Evolutionary conservation across 2,888 invertebrate species (phyloP).

Genomic region (Byasa hedistus): DNA sequence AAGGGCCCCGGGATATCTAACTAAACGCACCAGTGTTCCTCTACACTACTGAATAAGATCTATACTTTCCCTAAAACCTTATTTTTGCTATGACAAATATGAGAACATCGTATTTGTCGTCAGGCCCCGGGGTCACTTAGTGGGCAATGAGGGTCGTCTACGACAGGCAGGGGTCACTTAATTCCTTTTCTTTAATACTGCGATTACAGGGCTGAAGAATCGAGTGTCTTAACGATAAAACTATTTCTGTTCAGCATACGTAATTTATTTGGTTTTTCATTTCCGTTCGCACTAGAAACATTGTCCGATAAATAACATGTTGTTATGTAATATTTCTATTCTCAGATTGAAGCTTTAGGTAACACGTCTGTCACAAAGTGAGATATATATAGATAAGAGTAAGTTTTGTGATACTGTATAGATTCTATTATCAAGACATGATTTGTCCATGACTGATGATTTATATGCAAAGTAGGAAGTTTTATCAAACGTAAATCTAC

Average conservation of each 20-base stretch:
- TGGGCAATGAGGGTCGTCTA: no score
- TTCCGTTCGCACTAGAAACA: neutral
- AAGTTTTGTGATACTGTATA: conserved; percentile 39
- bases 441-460: conserved; percentile 35
- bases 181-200: no score
- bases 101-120: no score
- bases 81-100: no score
- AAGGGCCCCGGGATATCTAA: no score
- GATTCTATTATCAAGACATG: conserved; percentile 40
- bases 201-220: no score
- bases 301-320: neutral
- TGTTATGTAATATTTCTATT: conserved; percentile 13
- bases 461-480: conserved; percentile 42
- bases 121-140: no score
- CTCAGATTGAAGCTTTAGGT: neutral
- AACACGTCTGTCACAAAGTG: conserved; percentile 6
- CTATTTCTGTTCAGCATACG: neutral
- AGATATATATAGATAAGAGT: conserved; percentile 28
- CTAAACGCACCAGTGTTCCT: no score
- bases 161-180: no score
- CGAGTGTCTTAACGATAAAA: neutral
- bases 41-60: no score
- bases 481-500: conserved; percentile 41
- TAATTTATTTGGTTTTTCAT: neutral
- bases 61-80: no score